Evolutionary conservation across 2,888 invertebrate genomes (phyloP).

Genomic region (Schizaphis graminum): DNA sequence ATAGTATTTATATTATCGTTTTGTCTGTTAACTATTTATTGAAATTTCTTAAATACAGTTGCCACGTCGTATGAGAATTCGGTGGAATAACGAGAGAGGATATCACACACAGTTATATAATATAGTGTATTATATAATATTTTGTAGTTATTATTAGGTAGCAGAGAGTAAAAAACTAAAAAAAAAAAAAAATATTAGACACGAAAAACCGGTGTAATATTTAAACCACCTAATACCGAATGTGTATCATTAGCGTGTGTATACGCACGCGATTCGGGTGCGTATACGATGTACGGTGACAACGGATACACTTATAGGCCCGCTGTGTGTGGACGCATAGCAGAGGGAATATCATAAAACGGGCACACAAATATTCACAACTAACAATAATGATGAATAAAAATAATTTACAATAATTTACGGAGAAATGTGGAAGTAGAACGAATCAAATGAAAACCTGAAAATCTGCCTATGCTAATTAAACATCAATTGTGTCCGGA

Average conservation of each 20-base stretch:
- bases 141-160: not conserved
- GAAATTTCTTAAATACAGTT: not conserved
- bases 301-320: not conserved
- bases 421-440: not conserved
- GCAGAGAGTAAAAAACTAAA: not conserved
- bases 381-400: not conserved
- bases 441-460: not conserved
- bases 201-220: slow-evolving; percentile 35
- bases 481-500: slow-evolving; percentile 10
- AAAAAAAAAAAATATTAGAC: slow-evolving; percentile 10
- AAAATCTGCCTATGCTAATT: not conserved
- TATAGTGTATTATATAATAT: not conserved
- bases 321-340: not conserved
- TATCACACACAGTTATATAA: not conserved
- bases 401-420: not conserved
- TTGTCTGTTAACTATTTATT: not conserved
- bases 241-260: slow-evolving; percentile 21
- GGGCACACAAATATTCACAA: not conserved
- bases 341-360: not conserved
- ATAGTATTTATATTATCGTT: not conserved
- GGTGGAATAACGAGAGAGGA: not conserved
- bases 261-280: slow-evolving; percentile 43
- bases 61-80: not conserved
- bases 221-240: not conserved
- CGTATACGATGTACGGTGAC: not conserved